Evolutionary conservation across 92 coral and sea anemone genomes (phyloP).

Genomic region (Pocillopora grandis): DNA sequence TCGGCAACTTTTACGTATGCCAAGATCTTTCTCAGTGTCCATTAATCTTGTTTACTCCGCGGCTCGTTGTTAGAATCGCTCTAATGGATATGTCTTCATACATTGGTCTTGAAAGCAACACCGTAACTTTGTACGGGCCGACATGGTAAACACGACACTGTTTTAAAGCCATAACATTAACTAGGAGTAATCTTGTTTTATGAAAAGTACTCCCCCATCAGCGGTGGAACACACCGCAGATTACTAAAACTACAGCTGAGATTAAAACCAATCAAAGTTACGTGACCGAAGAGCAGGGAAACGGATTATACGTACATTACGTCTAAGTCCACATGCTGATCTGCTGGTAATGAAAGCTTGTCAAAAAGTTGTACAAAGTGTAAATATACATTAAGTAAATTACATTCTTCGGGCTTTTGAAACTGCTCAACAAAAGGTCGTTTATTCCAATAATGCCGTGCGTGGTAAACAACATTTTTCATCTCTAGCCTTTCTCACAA

Average conservation of each 20-base stretch:
- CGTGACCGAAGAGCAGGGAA: neutral
- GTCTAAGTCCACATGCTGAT: conserved; percentile 60
- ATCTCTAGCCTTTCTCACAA: conserved; percentile 14
- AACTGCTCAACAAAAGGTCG: conserved; percentile 42
- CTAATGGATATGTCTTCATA: conserved; percentile 39
- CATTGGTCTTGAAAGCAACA: conserved; percentile 14
- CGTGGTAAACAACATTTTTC: conserved; percentile 28
- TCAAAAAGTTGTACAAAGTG: conserved; percentile 67
- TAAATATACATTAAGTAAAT: conserved; percentile 77
- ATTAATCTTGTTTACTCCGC: conserved; percentile 32
- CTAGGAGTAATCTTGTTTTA: neutral
- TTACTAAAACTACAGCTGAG: conserved; percentile 1
- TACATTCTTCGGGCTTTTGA: conserved; percentile 65
- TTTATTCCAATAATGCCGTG: conserved; percentile 16
- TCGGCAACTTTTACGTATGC: conserved; percentile 31
- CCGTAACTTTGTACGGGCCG: conserved; percentile 37
- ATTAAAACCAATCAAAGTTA: conserved; percentile 5
- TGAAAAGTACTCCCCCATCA: neutral
- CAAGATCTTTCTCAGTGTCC: conserved; percentile 23
- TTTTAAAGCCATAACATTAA: conserved; percentile 5
- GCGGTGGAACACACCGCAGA: neutral
- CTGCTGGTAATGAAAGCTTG: conserved; percentile 79
- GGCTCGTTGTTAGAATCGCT: neutral
- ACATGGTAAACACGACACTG: conserved; percentile 32
- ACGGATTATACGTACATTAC: conserved; percentile 46